These are phyloP conservation scores for Pterophyllum scalare DNA, from an alignment of 2,113 vertebrate genomes.

Conservation along the genomic window DNA sequence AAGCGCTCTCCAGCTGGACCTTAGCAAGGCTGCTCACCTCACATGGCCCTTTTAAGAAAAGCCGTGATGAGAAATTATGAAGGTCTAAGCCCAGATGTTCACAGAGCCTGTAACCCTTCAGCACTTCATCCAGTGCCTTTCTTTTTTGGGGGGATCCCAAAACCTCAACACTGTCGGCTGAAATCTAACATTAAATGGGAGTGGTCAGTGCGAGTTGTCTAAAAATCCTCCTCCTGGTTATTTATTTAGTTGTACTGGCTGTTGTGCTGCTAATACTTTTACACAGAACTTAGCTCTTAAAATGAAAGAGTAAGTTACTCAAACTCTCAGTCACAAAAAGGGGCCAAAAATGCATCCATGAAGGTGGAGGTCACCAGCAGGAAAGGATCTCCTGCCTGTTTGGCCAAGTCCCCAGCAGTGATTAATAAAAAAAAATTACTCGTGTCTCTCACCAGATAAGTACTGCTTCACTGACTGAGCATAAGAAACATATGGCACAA, in stretches of 20 bases:
- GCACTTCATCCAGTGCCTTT: neutral
- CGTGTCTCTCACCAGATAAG: constrained; percentile 23
- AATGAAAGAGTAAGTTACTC: neutral
- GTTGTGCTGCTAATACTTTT: neutral
- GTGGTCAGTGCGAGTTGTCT: neutral
- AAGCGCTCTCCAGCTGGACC: neutral
- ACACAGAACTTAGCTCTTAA: neutral
- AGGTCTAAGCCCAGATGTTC: neutral
- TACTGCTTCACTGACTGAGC: constrained; percentile 29
- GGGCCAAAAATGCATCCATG: neutral
- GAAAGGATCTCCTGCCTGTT: constrained; percentile 1
- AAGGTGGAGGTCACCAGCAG: neutral
- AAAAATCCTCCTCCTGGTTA: neutral
- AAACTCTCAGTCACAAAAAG: neutral
- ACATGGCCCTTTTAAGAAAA: constrained; percentile 32
- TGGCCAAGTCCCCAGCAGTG: neutral
- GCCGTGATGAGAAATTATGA: constrained; percentile 28
- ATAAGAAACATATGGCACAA: neutral
- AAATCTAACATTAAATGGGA: constrained; percentile 16
- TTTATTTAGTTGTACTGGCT: neutral
- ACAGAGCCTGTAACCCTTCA: neutral
- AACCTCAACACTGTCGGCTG: constrained; percentile 16
- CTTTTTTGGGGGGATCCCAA: constrained; percentile 1
- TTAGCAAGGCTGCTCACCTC: neutral
- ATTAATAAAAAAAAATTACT: constrained; percentile 44